These are phyloP conservation scores for Maccullochella peelii DNA, from an alignment of 2,113 vertebrate species.

Conservation along the genomic window DNA sequence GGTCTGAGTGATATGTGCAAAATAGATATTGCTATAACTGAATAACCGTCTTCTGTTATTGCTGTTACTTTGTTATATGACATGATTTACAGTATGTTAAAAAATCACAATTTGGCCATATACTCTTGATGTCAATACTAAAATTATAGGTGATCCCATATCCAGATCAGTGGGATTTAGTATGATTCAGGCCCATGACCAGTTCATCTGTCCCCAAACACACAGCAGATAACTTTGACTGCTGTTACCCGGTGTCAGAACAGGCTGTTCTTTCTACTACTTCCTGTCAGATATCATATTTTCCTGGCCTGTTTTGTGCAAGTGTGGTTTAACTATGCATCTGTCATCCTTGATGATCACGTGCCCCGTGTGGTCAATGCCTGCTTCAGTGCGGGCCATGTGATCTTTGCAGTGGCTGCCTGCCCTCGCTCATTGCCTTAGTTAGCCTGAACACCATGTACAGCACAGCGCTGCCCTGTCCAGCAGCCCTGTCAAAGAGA, in stretches of 20 bases:
- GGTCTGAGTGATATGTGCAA: background rate
- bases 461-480: background rate
- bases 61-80: background rate
- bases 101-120: background rate
- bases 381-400: conserved; percentile 57
- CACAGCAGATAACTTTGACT: conserved; percentile 16
- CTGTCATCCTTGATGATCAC: conserved; percentile 59
- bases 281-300: conserved; percentile 43
- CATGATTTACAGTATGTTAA: background rate
- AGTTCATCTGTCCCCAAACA: background rate
- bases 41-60: background rate
- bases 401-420: conserved; percentile 68
- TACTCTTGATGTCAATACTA: background rate
- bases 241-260: background rate
- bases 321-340: conserved; percentile 50
- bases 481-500: background rate
- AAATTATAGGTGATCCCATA: background rate
- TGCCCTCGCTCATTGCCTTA: conserved; percentile 55
- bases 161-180: background rate
- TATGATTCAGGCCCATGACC: background rate
- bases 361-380: conserved; percentile 47
- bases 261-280: conserved; percentile 18
- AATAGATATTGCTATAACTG: background rate
- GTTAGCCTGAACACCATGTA: conserved; percentile 47
- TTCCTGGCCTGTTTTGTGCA: conserved; percentile 18